Evolutionary conservation across 2,113 vertebrate genomes (phyloP), one percentile per base, ranked within the genome.

Genomic region (Romanogobio albipinnatus): DNA sequence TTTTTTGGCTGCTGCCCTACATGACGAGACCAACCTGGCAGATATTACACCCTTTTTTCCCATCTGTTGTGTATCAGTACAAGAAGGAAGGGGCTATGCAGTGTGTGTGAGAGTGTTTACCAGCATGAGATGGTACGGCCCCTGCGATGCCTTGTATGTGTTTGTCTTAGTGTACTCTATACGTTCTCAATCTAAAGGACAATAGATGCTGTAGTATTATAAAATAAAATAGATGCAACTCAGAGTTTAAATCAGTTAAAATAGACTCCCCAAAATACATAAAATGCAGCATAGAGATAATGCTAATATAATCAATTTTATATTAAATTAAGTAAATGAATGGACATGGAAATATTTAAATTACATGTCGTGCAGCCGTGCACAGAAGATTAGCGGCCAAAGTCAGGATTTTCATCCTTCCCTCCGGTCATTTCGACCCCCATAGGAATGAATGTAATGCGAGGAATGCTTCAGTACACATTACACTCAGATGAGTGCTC

Each of bases 1-100:
- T 78, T 66, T 74, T 45, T 49, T 9, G 58, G 7, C 22, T 62
- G 58, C 74, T 62, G 45, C 19, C 56, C 66, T 81, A 49, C 77
- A 59, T 58, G 33, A 71, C 39, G 75, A 64, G 59, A 80, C 62
- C 66, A 73, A 80, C 66, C 84, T 80, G 64, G 62, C 84, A 80
- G 76, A 77, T 58, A 71, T 80, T 49, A 47, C 84, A 70, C 64
- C 53, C 66, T 66, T 58, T 80, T 85, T 80, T 17, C 84, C 62
- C 64, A 56, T 85, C 51, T 53, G 76, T 64, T 79, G 62, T 24
- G 76, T 71, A 33, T 17, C 62, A 45, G 33, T 33, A 64, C 24
- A 19, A 51, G 74, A 64, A n/a, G 43, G 59, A 14, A 9, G 15
- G 79, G 61, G 43, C 79, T 45, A 62, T 81, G 79, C 62, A 53